A percentile compares a stretch with the other conserved stretches of the same genome.
Evolutionary conservation across 2,797 vertebrate genomes (phyloP).

Genomic region (Cichlasoma orientale): DNA sequence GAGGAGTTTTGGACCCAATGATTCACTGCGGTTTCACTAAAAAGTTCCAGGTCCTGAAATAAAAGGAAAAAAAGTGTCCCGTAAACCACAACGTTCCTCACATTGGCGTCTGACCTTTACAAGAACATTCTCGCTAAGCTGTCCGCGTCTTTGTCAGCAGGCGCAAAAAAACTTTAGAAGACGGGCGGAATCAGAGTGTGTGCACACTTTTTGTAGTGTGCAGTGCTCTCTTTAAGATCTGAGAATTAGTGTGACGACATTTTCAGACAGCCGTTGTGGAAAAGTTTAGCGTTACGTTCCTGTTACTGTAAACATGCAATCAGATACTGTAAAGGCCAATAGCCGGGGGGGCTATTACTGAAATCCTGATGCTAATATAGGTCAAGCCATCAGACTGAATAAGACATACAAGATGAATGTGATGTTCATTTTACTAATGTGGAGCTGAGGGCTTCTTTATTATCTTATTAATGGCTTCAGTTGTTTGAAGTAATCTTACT

Average conservation of each 20-base stretch:
- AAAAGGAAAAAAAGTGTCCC: background rate
- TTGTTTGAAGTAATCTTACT: conserved; percentile 2
- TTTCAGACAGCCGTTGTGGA: conserved; percentile 4
- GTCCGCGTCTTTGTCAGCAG: background rate
- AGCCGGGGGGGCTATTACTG: background rate
- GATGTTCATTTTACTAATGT: background rate
- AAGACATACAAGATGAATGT: background rate
- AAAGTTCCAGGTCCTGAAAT: background rate
- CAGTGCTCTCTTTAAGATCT: background rate
- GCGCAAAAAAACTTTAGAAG: background rate
- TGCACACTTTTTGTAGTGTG: background rate
- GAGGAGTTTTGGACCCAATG: conserved; percentile 15
- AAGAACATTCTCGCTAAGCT: background rate
- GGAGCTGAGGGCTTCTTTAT: background rate
- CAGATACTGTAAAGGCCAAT: background rate
- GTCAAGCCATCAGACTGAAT: conserved; percentile 3
- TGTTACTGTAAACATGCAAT: background rate
- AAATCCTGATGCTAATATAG: background rate
- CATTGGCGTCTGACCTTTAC: conserved; percentile 15
- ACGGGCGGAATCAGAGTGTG: background rate
- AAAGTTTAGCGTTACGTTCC: background rate
- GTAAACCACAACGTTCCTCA: background rate
- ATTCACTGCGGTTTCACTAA: conserved; percentile 18
- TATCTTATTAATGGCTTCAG: conserved; percentile 15
- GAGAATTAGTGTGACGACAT: conserved; percentile 4